A percentile compares a stretch with the other conserved stretches of the same genome.
These are phyloP conservation scores for Callithrix jacchus DNA, from an alignment of 2,113 vertebrate genomes.

Conservation along the genomic window DNA sequence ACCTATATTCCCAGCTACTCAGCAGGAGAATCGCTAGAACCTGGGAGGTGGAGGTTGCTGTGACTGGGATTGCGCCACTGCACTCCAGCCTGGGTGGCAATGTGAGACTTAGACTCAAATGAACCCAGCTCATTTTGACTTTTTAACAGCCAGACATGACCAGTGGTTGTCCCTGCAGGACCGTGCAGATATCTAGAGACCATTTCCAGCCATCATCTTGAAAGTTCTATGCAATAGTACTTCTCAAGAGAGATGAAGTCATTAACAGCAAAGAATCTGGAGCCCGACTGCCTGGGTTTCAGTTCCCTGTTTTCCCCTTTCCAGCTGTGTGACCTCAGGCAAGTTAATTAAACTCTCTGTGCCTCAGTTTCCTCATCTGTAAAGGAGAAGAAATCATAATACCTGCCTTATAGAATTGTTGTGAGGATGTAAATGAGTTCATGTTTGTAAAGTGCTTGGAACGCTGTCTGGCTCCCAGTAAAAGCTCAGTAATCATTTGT, in stretches of 20 bases:
- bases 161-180: background rate
- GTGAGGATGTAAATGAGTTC: background rate
- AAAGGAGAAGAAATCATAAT: background rate
- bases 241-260: background rate
- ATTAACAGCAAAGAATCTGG: constrained; percentile 1
- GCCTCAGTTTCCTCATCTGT: constrained; percentile 64
- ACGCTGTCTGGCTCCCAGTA: background rate
- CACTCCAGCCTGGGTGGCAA: too few species aligned
- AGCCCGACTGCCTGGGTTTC: background rate
- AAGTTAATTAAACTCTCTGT: constrained; percentile 31
- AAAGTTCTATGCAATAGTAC: background rate
- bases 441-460: background rate
- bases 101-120: too few species aligned
- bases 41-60: too few species aligned
- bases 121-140: background rate
- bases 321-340: background rate
- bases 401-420: background rate
- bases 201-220: background rate
- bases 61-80: too few species aligned
- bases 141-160: background rate
- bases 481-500: background rate
- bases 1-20: too few species aligned
- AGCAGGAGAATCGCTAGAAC: too few species aligned
- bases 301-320: background rate
- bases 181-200: background rate